phyloP scores from a whole-genome alignment of 1,140 invertebrate species.

The Psilanteris sp. region DNA sequence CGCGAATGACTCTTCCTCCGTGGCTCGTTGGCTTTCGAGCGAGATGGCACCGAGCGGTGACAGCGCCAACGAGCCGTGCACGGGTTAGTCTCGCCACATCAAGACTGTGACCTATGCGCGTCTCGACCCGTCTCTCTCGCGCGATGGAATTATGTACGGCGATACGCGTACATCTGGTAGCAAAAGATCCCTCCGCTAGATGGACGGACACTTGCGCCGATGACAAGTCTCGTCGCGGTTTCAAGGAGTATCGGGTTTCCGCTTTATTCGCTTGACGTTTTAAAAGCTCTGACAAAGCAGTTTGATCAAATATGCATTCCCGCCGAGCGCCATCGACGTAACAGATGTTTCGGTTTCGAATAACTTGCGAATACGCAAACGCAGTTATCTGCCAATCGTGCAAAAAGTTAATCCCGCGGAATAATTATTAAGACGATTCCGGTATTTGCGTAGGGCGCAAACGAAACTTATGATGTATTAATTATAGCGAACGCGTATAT shows the following conservation, averaged over 20 bases:
- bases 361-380: slow-evolving; percentile 1
- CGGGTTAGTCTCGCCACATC: slow-evolving; percentile 78
- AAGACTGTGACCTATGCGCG: slow-evolving; percentile 68
- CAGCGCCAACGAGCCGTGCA: slow-evolving; percentile 79
- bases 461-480: no score
- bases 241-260: slow-evolving; percentile 44
- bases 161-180: slow-evolving; percentile 56
- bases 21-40: slow-evolving; percentile 55
- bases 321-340: background rate
- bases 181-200: slow-evolving; percentile 30
- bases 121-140: slow-evolving; percentile 49
- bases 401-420: no score
- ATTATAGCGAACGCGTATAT: no score
- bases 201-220: slow-evolving; percentile 28
- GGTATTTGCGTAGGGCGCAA: no score
- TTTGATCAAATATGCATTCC: slow-evolving; percentile 42
- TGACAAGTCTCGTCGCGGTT: slow-evolving; percentile 51
- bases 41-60: slow-evolving; percentile 74
- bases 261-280: slow-evolving; percentile 51
- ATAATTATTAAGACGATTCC: no score
- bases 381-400: no score
- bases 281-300: slow-evolving; percentile 49
- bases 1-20: slow-evolving; percentile 24
- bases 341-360: slow-evolving; percentile 14
- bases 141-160: slow-evolving; percentile 59